Base-by-base conservation (phyloP, 2,113 vertebrate genomes). In the Phodopus roborovskii region DNA sequence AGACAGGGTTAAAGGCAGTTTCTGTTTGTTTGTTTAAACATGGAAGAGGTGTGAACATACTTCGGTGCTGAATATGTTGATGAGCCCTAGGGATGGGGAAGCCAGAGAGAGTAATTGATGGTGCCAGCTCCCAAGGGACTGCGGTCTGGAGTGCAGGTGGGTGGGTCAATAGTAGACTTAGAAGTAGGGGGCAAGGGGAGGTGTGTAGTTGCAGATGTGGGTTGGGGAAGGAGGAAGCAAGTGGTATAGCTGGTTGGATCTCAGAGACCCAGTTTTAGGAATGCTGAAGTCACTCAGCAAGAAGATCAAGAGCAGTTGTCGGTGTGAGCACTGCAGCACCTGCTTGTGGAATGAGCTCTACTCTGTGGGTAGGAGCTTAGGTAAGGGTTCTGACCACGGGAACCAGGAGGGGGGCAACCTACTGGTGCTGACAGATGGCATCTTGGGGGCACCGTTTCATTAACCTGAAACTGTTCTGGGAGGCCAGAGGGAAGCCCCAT, bases 311-410 rank as follows among this genome's bases (percentile, higher is more conserved):
- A 96, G 91, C 96, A 94, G 95, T 88, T 96, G 96, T 88, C 7
- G 9, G 19, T 20, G 13, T 3, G 71, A 92, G 94, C 97, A 95
- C 94, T 97, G 97, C 83, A 89, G 81, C 66, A 90, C 88, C 95
- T 95, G 92, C 94, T 94, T 95, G 96, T 42, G 95, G 81, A 85
- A 84, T 77, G 58, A 45, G 64, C 73, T 17, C 68, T 74, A 7
- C 82, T 73, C 74, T 42, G 70, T 71, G 96, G 95, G 88, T 48
- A 84, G 95, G 71, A 50, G 66, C 96, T 95, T 96, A 90, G 92
- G 93, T 71, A 96, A 94, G 88, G 97, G 92, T 94, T 92, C 85
- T 96, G 94, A 66, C 88, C 95, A 24, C 94, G 97, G 92, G 96
- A 97, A 90, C 87, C 30, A 24, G 66, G 94, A 58, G 45, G 90